Evolutionary conservation across 2,797 vertebrate genomes (phyloP).

Genomic region (Atherinosoma microstoma): DNA sequence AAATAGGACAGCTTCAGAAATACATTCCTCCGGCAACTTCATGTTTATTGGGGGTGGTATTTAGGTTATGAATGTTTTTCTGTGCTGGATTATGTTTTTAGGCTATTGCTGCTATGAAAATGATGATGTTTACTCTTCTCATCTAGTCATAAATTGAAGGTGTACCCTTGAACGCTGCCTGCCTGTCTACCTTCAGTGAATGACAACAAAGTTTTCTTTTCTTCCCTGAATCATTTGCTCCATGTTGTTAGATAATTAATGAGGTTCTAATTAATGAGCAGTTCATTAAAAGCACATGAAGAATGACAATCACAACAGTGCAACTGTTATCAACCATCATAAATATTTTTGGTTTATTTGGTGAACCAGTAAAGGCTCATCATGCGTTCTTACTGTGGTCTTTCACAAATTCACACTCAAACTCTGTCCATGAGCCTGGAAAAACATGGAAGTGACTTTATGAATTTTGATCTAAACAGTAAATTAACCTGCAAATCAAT

Average conservation of each 20-base stretch:
- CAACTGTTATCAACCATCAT: constrained; percentile 36
- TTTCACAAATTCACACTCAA: neutral
- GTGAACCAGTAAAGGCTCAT: constrained; percentile 15
- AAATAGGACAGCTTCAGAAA: constrained; percentile 56
- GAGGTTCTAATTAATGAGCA: constrained; percentile 69
- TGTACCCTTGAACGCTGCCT: constrained; percentile 36
- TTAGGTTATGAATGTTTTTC: constrained; percentile 49
- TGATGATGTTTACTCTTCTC: constrained; percentile 57
- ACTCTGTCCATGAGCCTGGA: neutral
- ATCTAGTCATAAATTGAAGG: constrained; percentile 26
- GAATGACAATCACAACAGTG: constrained; percentile 49
- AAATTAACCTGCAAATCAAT: neutral
- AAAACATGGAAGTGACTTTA: neutral
- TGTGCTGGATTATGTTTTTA: constrained; percentile 52
- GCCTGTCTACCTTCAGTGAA: constrained; percentile 46
- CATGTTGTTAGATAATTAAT: constrained; percentile 65
- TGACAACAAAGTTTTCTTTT: constrained; percentile 47
- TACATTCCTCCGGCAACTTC: constrained; percentile 22
- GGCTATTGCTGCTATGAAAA: constrained; percentile 30
- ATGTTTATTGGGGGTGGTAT: constrained; percentile 22
- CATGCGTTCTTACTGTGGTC: constrained; percentile 1
- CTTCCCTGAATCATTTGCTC: constrained; percentile 65
- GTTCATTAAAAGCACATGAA: constrained; percentile 70
- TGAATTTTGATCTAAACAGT: neutral
- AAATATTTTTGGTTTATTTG: constrained; percentile 33